Base-by-base conservation (phyloP, 1,140 invertebrate genomes). In the Anoplophora glabripennis region DNA sequence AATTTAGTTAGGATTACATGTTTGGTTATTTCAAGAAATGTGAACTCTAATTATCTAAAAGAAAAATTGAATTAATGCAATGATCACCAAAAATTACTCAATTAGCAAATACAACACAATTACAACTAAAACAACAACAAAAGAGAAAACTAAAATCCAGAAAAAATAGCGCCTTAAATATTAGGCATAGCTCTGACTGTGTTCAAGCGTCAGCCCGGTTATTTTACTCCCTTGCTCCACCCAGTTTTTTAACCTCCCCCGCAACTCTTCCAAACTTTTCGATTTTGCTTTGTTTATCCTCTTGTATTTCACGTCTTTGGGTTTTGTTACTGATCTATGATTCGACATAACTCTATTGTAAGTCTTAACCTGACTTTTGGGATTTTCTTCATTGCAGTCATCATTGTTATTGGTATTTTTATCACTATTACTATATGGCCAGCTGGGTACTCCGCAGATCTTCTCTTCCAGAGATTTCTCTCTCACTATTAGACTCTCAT, bases 311-410 rank as follows among this genome's bases (percentile, higher is more conserved):
- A 93, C 89, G 70, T 93, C 90, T 77, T 93, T 93, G 53, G 90
- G 90, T 76, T 93, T 93, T 2, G 89, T 92, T 40, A 94, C 90
- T 42, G 89, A 91, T 59, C 90, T 81, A 76, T 93, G 91, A 75
- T 93, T 93, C 18, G 88, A 89, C 90, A 93, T 93, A 44, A 93
- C 89, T 62, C 90, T 79, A 75, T 92, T 93, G 75, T 90, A 93
- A 7, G 85, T 87, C 7, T 87, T 89, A 10, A 90, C 69, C 12
- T 87, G 83, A 38, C 77, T 83, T 28, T 59, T 57, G 12, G 44
- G 65, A 51, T 51, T 68, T 36, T 48, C 60, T 54, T 57, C 63
- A 37, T 7, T 51, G 48, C 7, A 76, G 70, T 53, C 44, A 57
- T 59, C 59, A 28, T 28, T 28, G 21, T 28, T 28, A 28, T 28